phyloP scores from a whole-genome alignment of 2,888 invertebrate genomes.

The Griposia aprilina region DNA sequence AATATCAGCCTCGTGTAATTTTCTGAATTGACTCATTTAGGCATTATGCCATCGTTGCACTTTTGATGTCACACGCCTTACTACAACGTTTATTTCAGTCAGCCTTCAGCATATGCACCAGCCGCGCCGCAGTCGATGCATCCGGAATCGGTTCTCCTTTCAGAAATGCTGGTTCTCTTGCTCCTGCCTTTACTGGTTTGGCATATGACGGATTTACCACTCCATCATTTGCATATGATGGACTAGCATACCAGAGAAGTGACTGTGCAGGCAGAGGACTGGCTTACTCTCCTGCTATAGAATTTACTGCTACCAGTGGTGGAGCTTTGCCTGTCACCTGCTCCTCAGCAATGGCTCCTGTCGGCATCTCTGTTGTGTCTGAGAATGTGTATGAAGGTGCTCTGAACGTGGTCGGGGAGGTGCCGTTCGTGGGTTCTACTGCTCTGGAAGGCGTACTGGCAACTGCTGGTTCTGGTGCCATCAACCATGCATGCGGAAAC shows the following conservation, averaged over 20 bases:
- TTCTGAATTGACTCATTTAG: neutral
- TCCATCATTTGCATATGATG: conserved; percentile 17
- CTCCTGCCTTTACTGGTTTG: conserved; percentile 7
- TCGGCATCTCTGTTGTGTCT: conserved; percentile 63
- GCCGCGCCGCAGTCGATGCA: conserved; percentile 10
- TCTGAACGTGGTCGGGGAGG: conserved; percentile 38
- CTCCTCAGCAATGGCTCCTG: conserved; percentile 67
- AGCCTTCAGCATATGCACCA: conserved; percentile 28
- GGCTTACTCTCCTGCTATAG: conserved; percentile 32
- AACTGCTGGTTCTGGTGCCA: conserved; percentile 43
- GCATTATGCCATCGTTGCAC: neutral
- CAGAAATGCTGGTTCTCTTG: conserved; percentile 1
- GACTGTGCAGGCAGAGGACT: conserved; percentile 25
- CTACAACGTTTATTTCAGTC: conserved; percentile 21
- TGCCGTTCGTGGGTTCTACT: conserved; percentile 49
- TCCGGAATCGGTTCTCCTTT: conserved; percentile 30
- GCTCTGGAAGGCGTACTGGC: conserved; percentile 31
- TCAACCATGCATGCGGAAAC: conserved; percentile 52
- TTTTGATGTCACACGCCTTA: neutral
- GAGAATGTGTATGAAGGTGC: conserved; percentile 54
- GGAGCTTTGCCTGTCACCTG: conserved; percentile 59
- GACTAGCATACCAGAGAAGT: conserved; percentile 6
- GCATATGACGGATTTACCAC: conserved; percentile 3
- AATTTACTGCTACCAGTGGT: conserved; percentile 51
- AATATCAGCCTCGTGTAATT: neutral